phyloP scores from a whole-genome alignment of 2,797 vertebrate genomes.

The Bufotes viridis region DNA sequence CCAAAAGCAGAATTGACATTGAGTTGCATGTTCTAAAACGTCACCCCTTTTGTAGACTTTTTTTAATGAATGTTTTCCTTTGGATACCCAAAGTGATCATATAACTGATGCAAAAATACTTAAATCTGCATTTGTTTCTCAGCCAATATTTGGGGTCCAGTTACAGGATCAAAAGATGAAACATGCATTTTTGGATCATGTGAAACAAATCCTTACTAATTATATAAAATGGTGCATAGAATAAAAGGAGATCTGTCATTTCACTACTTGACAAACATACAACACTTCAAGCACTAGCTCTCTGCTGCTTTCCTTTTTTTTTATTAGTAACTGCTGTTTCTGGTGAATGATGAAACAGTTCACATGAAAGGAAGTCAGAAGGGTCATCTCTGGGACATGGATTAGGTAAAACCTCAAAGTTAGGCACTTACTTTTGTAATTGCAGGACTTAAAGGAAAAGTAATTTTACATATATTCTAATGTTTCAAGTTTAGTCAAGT shows the following conservation, averaged over 20 bases:
- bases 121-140: too few species aligned
- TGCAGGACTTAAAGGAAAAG: conserved; percentile 2
- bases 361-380: conserved; percentile 28
- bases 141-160: too few species aligned
- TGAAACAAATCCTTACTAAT: neutral
- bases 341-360: conserved; percentile 12
- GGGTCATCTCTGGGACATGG: conserved; percentile 16
- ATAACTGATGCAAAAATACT: too few species aligned
- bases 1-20: too few species aligned
- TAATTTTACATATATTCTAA: neutral
- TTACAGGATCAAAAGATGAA: too few species aligned
- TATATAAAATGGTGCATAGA: neutral
- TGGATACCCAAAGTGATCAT: too few species aligned
- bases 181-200: too few species aligned
- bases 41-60: too few species aligned
- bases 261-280: neutral
- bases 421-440: conserved; percentile 14
- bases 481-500: neutral
- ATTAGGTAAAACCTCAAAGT: conserved; percentile 28
- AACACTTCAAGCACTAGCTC: neutral
- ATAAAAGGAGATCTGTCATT: neutral
- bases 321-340: neutral
- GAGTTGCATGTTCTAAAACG: too few species aligned
- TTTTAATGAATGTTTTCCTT: too few species aligned
- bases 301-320: neutral